A percentile compares a stretch with the other conserved stretches of the same genome.
phyloP scores from a whole-genome alignment of 2,113 vertebrate genomes.

The Dasyurus viverrinus region DNA sequence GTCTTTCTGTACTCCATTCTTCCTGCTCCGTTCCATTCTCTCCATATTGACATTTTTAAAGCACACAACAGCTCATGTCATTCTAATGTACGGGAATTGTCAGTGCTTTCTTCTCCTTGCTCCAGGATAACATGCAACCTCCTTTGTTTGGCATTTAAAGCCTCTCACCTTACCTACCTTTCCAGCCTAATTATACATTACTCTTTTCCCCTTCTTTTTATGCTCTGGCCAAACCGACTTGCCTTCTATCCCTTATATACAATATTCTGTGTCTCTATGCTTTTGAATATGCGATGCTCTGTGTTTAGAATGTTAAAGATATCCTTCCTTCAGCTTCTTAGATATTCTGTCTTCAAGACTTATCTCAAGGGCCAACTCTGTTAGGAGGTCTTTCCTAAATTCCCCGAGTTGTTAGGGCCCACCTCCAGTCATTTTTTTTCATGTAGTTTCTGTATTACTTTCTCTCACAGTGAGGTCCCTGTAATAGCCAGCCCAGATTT shows the following conservation, averaged over 20 bases:
- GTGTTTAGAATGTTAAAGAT: neutral
- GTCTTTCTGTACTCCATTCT: neutral
- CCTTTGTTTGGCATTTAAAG: neutral
- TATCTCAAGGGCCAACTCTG: neutral
- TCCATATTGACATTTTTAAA: neutral
- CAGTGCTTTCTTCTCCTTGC: neutral
- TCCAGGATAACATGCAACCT: neutral
- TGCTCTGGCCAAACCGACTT: neutral
- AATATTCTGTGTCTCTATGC: neutral
- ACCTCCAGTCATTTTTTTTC: neutral
- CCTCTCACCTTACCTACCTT: neutral
- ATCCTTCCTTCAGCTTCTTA: neutral
- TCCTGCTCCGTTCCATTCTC: neutral
- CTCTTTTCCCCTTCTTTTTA: neutral
- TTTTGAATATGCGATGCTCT: neutral
- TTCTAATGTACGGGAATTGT: neutral
- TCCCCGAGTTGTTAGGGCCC: neutral
- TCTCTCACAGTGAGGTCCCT: neutral
- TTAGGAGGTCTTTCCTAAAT: neutral
- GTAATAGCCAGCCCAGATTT: neutral
- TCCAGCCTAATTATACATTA: neutral
- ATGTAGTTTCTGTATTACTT: neutral
- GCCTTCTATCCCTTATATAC: neutral
- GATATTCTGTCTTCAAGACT: neutral
- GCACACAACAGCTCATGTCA: neutral